phyloP scores from a whole-genome alignment of 2,797 vertebrate species.

The Cetoscarus ocellatus region DNA sequence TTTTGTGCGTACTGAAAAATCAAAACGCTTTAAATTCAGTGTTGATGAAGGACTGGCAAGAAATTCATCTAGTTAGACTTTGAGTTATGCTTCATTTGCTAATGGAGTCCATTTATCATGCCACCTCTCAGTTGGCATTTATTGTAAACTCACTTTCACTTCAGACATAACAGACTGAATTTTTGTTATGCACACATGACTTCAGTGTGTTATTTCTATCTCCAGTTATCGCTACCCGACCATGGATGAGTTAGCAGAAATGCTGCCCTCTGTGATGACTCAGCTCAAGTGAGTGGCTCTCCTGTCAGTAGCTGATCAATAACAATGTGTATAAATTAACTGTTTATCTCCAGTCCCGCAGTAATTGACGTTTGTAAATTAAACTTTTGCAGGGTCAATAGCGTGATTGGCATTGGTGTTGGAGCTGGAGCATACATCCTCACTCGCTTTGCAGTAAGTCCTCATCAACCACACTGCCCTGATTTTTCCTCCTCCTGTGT shows the following conservation, averaged over 20 bases:
- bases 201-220: constrained; percentile 7
- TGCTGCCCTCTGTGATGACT: constrained; percentile 93
- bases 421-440: constrained; percentile 96
- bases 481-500: too few species aligned
- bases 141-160: not conserved
- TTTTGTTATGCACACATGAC: not conserved
- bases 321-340: constrained; percentile 16
- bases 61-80: constrained; percentile 4
- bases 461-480: not conserved
- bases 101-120: constrained; percentile 16
- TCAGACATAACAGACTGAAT: not conserved
- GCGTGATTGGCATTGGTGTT: constrained; percentile 94
- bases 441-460: constrained; percentile 93
- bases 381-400: constrained; percentile 87
- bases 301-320: constrained; percentile 18
- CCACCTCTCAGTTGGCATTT: constrained; percentile 1
- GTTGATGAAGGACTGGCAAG: not conserved
- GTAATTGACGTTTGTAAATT: constrained; percentile 20
- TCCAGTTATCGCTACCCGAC: constrained; percentile 95
- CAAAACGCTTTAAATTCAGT: constrained; percentile 5
- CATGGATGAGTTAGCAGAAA: constrained; percentile 96
- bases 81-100: constrained; percentile 37
- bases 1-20: too few species aligned
- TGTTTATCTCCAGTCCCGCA: constrained; percentile 1
- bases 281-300: constrained; percentile 90